Conservation (phyloP, 2,797 vertebrate species). For the Peromyscus aztecus region DNA sequence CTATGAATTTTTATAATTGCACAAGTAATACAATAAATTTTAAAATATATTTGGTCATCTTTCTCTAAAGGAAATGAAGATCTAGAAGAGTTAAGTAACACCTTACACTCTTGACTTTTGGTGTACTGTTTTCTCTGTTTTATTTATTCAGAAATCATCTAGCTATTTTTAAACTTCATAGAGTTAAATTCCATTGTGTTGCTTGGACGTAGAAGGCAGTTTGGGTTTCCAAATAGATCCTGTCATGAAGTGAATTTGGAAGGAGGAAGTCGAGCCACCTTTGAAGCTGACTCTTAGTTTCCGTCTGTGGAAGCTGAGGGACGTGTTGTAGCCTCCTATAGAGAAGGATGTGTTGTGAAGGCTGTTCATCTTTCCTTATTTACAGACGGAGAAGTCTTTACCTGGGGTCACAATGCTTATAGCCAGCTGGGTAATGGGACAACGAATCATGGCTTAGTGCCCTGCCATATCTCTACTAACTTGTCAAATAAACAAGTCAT, state of each 20-base stretch:
- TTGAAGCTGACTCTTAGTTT: constrained; percentile 25
- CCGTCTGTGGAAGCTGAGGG: constrained; percentile 29
- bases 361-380: constrained; percentile 74
- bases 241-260: constrained; percentile 39
- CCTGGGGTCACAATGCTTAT: constrained; percentile 99
- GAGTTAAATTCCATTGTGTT: constrained; percentile 48
- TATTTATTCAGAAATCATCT: constrained; percentile 51
- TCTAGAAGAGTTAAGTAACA: background rate
- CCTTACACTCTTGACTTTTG: background rate
- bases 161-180: background rate
- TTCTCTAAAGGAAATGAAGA: constrained; percentile 60
- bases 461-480: constrained; percentile 96
- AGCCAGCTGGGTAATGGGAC: constrained; percentile 98
- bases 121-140: background rate
- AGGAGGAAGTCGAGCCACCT: background rate
- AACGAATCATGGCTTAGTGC: constrained; percentile 94
- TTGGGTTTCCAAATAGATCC: constrained; percentile 7
- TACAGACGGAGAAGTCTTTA: constrained; percentile 97
- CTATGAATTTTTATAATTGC: constrained; percentile 21
- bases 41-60: constrained; percentile 39
- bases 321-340: background rate
- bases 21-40: constrained; percentile 3
- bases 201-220: constrained; percentile 34
- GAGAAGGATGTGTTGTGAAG: constrained; percentile 67
- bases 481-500: constrained; percentile 95